phyloP scores from a whole-genome alignment of 2,888 invertebrate species.

The Philaethria dido region DNA sequence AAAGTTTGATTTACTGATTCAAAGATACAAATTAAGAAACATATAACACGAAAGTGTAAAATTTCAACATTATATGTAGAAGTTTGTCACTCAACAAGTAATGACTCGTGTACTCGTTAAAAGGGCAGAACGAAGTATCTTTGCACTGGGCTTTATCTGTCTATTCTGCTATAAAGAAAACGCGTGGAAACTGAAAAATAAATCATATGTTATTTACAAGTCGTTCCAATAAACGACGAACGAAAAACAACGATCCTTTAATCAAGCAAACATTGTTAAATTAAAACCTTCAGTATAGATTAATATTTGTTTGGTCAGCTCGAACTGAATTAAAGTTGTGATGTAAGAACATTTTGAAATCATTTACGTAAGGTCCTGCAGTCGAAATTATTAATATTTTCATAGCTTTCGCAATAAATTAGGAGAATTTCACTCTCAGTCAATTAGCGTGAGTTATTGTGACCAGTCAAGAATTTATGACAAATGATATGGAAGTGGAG shows the following conservation, averaged over 20 bases:
- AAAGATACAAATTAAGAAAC: too few relatives aligned
- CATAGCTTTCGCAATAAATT: conserved; percentile 1
- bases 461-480: background rate
- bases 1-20: too few relatives aligned
- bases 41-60: too few relatives aligned
- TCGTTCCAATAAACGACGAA: too few relatives aligned
- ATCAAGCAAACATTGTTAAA: background rate
- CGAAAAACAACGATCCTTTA: background rate
- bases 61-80: too few relatives aligned
- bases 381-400: background rate
- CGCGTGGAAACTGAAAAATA: too few relatives aligned
- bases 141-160: too few relatives aligned
- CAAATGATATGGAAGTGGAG: background rate
- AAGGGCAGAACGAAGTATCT: too few relatives aligned
- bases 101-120: too few relatives aligned
- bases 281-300: background rate
- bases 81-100: too few relatives aligned
- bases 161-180: too few relatives aligned
- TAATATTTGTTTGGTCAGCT: background rate
- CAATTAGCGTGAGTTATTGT: background rate
- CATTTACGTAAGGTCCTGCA: background rate
- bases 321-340: background rate
- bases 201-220: too few relatives aligned
- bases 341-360: background rate
- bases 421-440: background rate